Conservation (phyloP, 2,113 vertebrate genomes). For the Ondatra zibethicus region DNA sequence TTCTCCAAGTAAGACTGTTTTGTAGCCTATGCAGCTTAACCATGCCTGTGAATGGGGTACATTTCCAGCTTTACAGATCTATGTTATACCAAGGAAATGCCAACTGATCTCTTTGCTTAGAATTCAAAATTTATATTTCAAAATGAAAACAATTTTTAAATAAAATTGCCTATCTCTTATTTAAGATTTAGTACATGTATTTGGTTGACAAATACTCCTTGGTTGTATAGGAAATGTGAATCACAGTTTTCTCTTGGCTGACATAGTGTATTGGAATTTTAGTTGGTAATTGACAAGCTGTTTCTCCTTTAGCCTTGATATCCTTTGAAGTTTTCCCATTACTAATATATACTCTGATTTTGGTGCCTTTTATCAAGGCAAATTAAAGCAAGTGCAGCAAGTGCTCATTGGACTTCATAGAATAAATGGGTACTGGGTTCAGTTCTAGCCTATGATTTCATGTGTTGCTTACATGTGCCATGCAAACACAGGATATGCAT, state of each 20-base stretch:
- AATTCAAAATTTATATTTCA: constrained; percentile 42
- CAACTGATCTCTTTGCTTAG: constrained; percentile 20
- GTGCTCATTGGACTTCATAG: neutral
- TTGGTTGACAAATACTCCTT: neutral
- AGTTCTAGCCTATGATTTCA: constrained; percentile 24
- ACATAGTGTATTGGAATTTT: neutral
- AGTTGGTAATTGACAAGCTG: neutral
- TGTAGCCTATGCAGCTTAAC: neutral
- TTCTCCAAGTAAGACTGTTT: neutral
- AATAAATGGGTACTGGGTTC: neutral
- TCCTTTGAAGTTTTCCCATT: neutral
- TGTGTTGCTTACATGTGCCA: neutral
- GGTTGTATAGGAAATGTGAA: neutral
- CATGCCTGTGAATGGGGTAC: neutral
- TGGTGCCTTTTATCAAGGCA: neutral
- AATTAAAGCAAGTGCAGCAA: neutral
- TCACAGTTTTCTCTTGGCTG: neutral
- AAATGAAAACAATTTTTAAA: neutral
- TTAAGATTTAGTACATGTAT: constrained; percentile 2
- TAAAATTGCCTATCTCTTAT: neutral
- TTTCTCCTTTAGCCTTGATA: neutral
- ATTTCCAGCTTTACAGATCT: neutral
- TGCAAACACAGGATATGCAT: neutral
- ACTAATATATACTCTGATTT: neutral
- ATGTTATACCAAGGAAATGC: neutral